Evolutionary conservation across 2,888 invertebrate genomes (phyloP).

Genomic region (Sialis fuliginosa): DNA sequence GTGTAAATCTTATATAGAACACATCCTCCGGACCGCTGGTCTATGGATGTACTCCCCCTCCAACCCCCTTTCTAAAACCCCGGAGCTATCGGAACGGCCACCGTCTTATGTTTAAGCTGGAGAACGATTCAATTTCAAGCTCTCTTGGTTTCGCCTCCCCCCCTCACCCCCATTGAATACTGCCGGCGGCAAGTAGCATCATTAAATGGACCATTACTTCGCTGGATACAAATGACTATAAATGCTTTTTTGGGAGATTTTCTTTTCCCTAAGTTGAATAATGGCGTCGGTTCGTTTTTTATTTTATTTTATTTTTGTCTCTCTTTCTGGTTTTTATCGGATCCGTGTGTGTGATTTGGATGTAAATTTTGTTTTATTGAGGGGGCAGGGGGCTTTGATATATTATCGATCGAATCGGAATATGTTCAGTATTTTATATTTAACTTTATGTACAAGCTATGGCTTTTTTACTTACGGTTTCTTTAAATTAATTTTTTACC

Average conservation of each 20-base stretch:
- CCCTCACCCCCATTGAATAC: conserved; percentile 5
- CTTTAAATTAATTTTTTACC: no score
- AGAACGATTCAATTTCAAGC: conserved; percentile 28
- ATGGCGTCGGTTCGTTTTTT: background rate
- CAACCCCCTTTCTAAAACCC: conserved; percentile 1
- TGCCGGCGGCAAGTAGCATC: conserved; percentile 23
- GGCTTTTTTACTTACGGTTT: no score
- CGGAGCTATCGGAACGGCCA: conserved; percentile 12
- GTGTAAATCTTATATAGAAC: background rate
- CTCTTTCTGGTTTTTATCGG: no score
- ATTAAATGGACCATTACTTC: conserved; percentile 30
- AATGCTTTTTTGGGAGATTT: conserved; percentile 13
- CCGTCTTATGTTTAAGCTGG: conserved; percentile 17
- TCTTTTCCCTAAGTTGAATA: conserved; percentile 6
- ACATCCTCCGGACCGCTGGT: background rate
- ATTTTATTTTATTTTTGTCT: no score
- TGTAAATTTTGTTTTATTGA: no score
- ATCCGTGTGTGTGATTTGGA: no score
- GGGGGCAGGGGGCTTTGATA: background rate
- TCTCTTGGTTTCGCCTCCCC: conserved; percentile 23
- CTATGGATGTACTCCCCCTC: background rate
- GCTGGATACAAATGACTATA: conserved; percentile 28
- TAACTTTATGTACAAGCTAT: no score
- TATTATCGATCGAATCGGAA: background rate
- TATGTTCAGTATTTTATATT: no score